phyloP scores from a whole-genome alignment of 92 coral and sea anemone species.

The Anthopleura xanthogrammica region DNA sequence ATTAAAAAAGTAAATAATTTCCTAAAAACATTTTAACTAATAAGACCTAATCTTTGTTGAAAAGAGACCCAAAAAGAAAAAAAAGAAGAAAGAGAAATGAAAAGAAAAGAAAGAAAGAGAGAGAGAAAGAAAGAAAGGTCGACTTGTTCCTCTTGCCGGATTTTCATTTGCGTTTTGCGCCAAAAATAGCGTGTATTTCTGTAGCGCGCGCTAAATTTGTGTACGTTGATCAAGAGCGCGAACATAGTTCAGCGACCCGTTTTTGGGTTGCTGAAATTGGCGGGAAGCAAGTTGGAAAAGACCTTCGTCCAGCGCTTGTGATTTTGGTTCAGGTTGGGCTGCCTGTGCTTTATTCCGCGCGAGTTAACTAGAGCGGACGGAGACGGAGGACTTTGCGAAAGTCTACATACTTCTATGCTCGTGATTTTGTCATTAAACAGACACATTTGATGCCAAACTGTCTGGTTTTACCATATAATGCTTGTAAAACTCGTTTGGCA shows the following conservation, averaged over 20 bases:
- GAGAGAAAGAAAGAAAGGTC: too few species aligned
- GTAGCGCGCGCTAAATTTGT: neutral
- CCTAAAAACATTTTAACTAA: too few species aligned
- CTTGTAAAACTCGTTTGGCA: too few species aligned
- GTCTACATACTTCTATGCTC: too few species aligned
- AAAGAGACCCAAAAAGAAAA: too few species aligned
- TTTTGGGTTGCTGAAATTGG: neutral
- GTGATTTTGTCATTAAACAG: too few species aligned
- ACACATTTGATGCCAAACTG: too few species aligned
- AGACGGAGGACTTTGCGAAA: slow-evolving; percentile 2
- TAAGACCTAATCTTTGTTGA: too few species aligned
- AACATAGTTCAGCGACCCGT: neutral
- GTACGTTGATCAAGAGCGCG: neutral
- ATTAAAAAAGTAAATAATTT: neutral
- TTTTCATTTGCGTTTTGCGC: neutral
- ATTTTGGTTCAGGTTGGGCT: neutral
- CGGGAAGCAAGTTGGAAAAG: slow-evolving; percentile 9
- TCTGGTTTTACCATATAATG: too few species aligned
- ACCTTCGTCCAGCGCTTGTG: neutral
- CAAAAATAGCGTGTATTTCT: neutral
- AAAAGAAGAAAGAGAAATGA: too few species aligned
- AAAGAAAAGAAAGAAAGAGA: too few species aligned
- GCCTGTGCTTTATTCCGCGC: neutral
- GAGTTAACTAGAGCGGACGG: neutral
- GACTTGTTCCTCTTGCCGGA: too few species aligned